Conservation (phyloP, 2,888 invertebrate species). For the Idaea dimidiata region DNA sequence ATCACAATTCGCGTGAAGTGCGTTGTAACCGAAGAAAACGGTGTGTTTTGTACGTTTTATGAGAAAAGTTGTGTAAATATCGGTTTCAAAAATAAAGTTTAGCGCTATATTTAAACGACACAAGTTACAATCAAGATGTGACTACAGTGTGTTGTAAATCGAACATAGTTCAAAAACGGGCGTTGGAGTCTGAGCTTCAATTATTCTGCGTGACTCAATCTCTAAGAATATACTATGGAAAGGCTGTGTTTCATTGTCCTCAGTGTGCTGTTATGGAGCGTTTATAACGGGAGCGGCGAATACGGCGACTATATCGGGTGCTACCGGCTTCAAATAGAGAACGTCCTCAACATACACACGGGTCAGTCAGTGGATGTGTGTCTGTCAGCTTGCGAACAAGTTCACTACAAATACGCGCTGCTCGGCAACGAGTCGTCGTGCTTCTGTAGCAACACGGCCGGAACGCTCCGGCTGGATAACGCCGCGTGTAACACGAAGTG, state of each 20-base stretch:
- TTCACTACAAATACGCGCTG: slow-evolving; percentile 70
- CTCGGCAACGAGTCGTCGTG: slow-evolving; percentile 70
- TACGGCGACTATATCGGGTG: slow-evolving; percentile 73
- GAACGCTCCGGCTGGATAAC: slow-evolving; percentile 45
- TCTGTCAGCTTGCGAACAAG: slow-evolving; percentile 68
- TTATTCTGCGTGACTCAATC: slow-evolving; percentile 48
- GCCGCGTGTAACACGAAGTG: slow-evolving; percentile 81
- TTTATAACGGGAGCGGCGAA: slow-evolving; percentile 42
- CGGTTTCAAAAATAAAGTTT: slow-evolving; percentile 12
- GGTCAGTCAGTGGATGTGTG: slow-evolving; percentile 74
- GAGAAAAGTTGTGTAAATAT: slow-evolving; percentile 19
- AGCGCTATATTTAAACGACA: neutral
- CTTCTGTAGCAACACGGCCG: slow-evolving; percentile 68
- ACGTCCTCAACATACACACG: slow-evolving; percentile 66
- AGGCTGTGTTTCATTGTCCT: slow-evolving; percentile 36
- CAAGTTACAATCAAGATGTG: slow-evolving; percentile 11
- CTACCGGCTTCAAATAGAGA: slow-evolving; percentile 54
- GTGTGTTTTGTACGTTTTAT: slow-evolving; percentile 12
- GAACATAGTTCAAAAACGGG: slow-evolving; percentile 23
- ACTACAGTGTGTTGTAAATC: slow-evolving; percentile 13
- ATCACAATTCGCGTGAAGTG: slow-evolving; percentile 8
- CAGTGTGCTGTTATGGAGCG: slow-evolving; percentile 35
- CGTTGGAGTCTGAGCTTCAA: slow-evolving; percentile 35
- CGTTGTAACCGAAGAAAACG: slow-evolving; percentile 26
- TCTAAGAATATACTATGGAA: slow-evolving; percentile 56